A percentile compares a stretch with the other conserved stretches of the same genome.
Evolutionary conservation across 2,113 vertebrate genomes (phyloP).

Genomic region (Spilogale gracilis): DNA sequence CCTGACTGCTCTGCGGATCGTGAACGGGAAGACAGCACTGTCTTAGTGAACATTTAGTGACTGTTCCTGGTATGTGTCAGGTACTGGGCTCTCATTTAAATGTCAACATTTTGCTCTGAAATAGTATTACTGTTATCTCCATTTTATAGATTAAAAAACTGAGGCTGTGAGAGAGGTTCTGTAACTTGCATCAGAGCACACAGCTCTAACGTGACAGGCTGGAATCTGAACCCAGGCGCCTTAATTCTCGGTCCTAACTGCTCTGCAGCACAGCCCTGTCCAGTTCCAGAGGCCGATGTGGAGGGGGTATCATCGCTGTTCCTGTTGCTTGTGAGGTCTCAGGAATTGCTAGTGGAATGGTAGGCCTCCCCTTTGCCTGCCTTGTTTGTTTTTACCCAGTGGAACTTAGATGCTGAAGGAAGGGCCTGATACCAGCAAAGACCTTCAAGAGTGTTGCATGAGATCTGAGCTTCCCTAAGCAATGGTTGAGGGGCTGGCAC

Average conservation of each 20-base stretch:
- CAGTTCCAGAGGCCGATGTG: neutral
- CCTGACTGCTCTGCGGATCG: neutral
- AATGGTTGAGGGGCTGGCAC: neutral
- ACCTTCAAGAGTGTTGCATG: neutral
- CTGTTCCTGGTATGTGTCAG: neutral
- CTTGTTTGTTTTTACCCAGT: neutral
- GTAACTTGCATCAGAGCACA: neutral
- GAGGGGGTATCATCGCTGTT: neutral
- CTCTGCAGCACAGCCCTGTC: neutral
- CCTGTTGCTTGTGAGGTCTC: neutral
- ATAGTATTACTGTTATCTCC: neutral
- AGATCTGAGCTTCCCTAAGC: neutral
- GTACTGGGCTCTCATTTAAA: neutral
- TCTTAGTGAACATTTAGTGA: neutral
- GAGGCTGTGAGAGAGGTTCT: neutral
- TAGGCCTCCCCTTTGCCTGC: neutral
- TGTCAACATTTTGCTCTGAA: neutral
- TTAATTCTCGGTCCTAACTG: neutral
- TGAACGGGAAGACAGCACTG: neutral
- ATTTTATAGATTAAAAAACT: neutral
- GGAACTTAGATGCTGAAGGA: neutral
- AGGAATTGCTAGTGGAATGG: neutral
- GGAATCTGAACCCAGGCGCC: neutral
- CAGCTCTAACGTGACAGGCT: neutral
- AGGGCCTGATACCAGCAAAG: neutral